These are phyloP conservation scores for Okamejei kenojei DNA, from an alignment of 2,797 vertebrate species.

Conservation along the genomic window DNA sequence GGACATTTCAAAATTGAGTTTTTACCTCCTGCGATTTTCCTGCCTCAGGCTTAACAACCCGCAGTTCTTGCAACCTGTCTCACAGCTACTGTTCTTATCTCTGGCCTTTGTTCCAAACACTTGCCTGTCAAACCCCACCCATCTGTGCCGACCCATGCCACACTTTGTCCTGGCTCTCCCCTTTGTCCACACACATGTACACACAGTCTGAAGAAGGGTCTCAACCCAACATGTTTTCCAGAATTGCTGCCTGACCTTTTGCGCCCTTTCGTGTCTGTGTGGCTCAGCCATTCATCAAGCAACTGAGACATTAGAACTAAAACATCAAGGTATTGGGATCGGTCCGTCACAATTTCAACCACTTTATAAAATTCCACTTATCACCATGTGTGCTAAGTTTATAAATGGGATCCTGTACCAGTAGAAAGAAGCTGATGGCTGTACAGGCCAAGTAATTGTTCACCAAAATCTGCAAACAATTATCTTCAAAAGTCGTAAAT, in stretches of 20 bases:
- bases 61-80: no score
- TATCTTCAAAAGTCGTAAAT: background rate
- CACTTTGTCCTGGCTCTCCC: no score
- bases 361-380: slow-evolving; percentile 10
- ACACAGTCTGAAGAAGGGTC: no score
- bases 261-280: background rate
- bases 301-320: background rate
- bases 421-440: background rate
- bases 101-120: no score
- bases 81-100: no score
- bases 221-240: no score
- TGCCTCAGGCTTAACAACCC: no score
- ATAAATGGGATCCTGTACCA: background rate
- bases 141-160: no score
- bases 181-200: no score
- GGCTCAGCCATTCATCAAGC: background rate
- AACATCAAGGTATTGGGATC: background rate
- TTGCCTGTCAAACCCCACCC: no score
- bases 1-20: background rate
- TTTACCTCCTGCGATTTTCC: no score
- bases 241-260: no score
- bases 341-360: background rate
- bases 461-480: slow-evolving; percentile 25
- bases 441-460: background rate
- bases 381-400: background rate